Evolutionary conservation across 2,113 vertebrate species (phyloP), one percentile per base, ranked within the genome.

Genomic region (Pelecanus crispus): DNA sequence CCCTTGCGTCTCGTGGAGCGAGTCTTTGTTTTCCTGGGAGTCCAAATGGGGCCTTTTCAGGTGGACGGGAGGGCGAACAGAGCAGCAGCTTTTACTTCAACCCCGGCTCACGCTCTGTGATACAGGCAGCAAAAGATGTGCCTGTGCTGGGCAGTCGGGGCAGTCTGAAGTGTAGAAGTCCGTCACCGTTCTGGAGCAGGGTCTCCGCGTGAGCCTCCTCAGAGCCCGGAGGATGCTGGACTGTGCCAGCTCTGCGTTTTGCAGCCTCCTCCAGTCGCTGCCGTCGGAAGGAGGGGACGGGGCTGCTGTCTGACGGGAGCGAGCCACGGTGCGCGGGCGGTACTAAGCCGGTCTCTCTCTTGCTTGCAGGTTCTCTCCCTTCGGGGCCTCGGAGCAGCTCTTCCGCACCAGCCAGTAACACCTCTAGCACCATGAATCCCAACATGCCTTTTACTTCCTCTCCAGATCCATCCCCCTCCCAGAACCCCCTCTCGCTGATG

Each of bases 401-500:
- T 40, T 99, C 99, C 0, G 99, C 99, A 14, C 98, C 99, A 7
- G 97, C 98, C 50, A 98, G 98, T 78, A 98, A 98, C 97, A 97
- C 99, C 79, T 97, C 99, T 20, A 96, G 98, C 92, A 98, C 98
- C 86, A 97, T 99, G 97, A 99, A 98, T 96, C 98, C 99, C 77
- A 98, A 97, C 95, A 98, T 99, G 97, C 98, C 99, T 74, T 99
- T 99, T 95, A 99, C 98, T 36, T 99, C 99, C 52, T 99, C 99
- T 86, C 98, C 99, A 53, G 99, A 99, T 89, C 98, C 98, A 71
- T 95, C 98, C 31, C 98, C 99, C 28, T 98, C 99, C 83, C 99
- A 99, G 98, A 99, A 99, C 94, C 99, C 99, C 47, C 97, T 99
- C 81, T 99, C 99, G 6, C 98, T 99, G 84, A 99, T 99, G 97